Evolutionary conservation across 2,113 vertebrate species (phyloP), one percentile per base, ranked within the genome.

Genomic region (Anser brachyrhynchus): DNA sequence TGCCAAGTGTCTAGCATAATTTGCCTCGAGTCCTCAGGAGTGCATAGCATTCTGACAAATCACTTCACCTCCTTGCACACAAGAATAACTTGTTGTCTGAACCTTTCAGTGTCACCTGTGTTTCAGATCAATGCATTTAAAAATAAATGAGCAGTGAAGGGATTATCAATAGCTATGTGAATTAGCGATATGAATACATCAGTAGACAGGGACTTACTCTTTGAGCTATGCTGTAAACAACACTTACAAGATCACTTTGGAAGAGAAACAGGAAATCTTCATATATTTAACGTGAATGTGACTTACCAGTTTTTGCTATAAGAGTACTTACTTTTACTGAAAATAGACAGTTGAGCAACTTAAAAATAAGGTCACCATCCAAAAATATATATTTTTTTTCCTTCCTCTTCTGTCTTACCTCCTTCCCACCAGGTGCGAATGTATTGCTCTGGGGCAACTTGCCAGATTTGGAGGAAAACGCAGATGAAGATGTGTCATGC

Each of bases 391-490:
- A 28, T 46, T 13, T 28, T 52, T 29, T 20, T 21, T 35, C 35
- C 14, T 5, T 2, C 5, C 6, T 57, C 22, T 11, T 70, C 72
- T 74, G 29, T 78, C 22, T 90, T 80, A 19, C 65, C 85, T 89
- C 62, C 72, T 93, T 69, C 65, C 51, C 94, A 95, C 91, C 97
- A 99, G 99, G 99, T 95, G 98, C 98, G 93, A 99, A 99, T 83
- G 96, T 99, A 17, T 97, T 99, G 89, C 98, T 99, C 64, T 99
- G 99, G 99, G 99, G 99, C 82, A 99, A 99, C 85, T 98, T 99
- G 90, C 99, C 99, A 43, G 99, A 99, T 66, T 95, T 98, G 95
- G 99, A 99, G 79, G 99, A 99, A 62, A 98, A 96, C 58, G 96
- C 99, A 59, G 98, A 98, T 8, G 99, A 99, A 97, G 99, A 98